These are phyloP conservation scores for Stenopsyche tienmushanensis DNA, from an alignment of 1,140 invertebrate species.

Conservation along the genomic window DNA sequence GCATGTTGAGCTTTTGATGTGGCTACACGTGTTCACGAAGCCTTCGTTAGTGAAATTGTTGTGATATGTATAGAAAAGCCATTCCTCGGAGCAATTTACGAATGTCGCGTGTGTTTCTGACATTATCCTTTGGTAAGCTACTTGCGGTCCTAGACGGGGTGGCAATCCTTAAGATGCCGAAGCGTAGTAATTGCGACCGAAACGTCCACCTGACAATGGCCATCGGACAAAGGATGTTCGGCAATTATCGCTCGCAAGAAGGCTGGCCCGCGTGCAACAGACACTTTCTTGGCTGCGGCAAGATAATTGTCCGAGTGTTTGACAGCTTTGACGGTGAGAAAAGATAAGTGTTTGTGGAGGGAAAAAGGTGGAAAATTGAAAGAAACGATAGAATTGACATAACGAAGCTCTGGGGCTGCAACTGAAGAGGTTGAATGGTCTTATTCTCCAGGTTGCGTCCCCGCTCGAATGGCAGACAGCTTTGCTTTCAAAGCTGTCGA, in stretches of 20 bases:
- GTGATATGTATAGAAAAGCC: background rate
- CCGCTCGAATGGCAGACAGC: background rate
- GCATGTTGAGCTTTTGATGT: no score
- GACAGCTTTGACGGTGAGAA: constrained; percentile 18
- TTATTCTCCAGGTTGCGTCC: background rate
- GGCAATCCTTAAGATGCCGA: background rate
- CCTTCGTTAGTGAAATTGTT: background rate
- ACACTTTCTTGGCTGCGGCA: constrained; percentile 24
- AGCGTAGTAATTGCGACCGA: constrained; percentile 13
- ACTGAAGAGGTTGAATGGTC: background rate
- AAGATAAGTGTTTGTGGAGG: constrained; percentile 3
- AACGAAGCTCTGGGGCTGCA: constrained; percentile 5
- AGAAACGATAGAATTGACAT: constrained; percentile 18
- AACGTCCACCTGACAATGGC: constrained; percentile 13
- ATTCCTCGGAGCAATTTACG: no score
- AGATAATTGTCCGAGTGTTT: constrained; percentile 28
- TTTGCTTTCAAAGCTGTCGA: background rate
- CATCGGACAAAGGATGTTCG: constrained; percentile 32
- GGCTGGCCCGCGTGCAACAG: background rate
- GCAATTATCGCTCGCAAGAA: constrained; percentile 22
- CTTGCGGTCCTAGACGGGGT: background rate
- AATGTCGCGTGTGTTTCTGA: constrained; percentile 15
- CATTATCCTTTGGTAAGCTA: background rate
- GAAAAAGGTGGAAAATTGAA: constrained; percentile 20
- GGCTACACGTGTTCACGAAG: no score